Base-by-base conservation (phyloP, 2,888 invertebrate genomes). In the Acronicta alni region DNA sequence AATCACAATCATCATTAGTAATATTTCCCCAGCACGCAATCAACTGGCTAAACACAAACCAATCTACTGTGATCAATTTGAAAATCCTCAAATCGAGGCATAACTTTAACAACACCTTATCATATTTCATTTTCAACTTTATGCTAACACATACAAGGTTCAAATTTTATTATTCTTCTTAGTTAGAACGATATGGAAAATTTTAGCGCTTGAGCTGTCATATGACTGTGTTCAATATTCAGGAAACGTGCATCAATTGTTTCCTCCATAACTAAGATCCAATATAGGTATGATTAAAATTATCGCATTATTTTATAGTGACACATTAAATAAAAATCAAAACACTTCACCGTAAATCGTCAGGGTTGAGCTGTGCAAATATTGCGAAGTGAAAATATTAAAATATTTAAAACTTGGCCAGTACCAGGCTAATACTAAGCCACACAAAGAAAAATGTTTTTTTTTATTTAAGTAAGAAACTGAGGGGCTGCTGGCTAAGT, bases 11-110 rank as follows among this genome's bases (percentile, higher is more conserved):
- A 75, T 64, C 55, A 64, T 74, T 62, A 74, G 62, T 47, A 63
- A 56, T 45, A 67, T 70, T 74, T 51, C 48, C 35, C 18, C 47
- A 18, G 43, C 67, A 56, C 42, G 71, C 72, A 75, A 74, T 73
- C 71, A 73, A 58, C 75, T 67, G 58, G 53, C 70, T 75, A 75
- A 74, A 75, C 67, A 67, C 67, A 66, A 63, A 73, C 59, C 72
- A 70, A 73, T 67, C 63, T 56, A 53, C 53, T 43, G 63, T 67
- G 57, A 71, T 73, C 67, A 62, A 75, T 76, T 76, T 66, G 66
- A 69, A 65, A 69, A 69, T 73, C 55, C 58, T 67, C 59, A 57
- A 72, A 76, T 70, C 68, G 54, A 60, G 45, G 63, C 49, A 52
- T 26, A 42, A 8, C 35, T 39, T 26, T 23, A 49, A 46, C 30